Percentiles rank a stretch among this genome's conserved stretches.
These are phyloP conservation scores for Drosophila subpulchrella DNA, from an alignment of 1,140 invertebrate genomes.

Conservation along the genomic window DNA sequence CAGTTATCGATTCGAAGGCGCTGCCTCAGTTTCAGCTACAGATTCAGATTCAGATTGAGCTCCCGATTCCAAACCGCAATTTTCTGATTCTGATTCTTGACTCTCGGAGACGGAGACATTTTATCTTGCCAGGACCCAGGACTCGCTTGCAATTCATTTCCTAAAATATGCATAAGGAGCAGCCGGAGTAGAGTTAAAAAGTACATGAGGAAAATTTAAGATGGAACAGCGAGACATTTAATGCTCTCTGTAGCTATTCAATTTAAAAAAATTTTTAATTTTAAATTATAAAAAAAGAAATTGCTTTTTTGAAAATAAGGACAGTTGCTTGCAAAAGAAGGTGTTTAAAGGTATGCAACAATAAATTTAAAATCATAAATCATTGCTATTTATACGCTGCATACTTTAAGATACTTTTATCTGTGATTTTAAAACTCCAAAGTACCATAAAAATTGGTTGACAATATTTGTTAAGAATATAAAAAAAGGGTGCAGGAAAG, in stretches of 20 bases:
- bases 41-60: conserved; percentile 15
- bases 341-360: too few species aligned
- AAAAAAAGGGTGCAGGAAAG: too few species aligned
- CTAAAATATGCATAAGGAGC: conserved; percentile 70
- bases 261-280: too few species aligned
- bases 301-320: too few species aligned
- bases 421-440: too few species aligned
- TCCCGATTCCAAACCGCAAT: conserved; percentile 4
- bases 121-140: conserved; percentile 55
- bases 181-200: neutral
- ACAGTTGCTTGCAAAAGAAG: too few species aligned
- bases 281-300: too few species aligned
- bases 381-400: too few species aligned
- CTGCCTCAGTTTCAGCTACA: conserved; percentile 38
- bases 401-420: too few species aligned
- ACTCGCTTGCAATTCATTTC: conserved; percentile 65
- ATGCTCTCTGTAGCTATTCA: neutral
- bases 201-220: conserved; percentile 2
- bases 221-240: neutral
- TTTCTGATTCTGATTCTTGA: conserved; percentile 27
- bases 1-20: conserved; percentile 71
- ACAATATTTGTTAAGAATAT: too few species aligned
- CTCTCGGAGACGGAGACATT: conserved; percentile 45
- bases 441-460: too few species aligned
- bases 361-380: too few species aligned